Evolutionary conservation across 2,113 vertebrate genomes (phyloP).

Genomic region (Riparia riparia): DNA sequence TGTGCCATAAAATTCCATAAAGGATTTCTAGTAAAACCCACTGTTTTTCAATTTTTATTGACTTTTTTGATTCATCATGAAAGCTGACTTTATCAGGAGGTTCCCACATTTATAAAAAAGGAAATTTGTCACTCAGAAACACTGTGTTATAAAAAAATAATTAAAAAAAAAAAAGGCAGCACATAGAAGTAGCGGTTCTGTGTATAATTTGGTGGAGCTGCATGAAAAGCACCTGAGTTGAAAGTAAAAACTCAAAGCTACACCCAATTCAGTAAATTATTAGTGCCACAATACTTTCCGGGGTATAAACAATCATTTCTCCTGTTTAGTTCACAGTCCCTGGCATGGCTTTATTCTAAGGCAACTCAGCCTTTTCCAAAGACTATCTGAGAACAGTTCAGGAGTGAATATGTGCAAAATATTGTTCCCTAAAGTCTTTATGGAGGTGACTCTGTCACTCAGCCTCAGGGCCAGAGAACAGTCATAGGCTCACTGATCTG

Average conservation of each 20-base stretch:
- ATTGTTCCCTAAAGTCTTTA: background rate
- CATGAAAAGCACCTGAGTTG: background rate
- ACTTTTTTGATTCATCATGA: background rate
- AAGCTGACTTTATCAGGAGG: background rate
- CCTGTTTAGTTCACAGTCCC: background rate
- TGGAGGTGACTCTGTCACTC: background rate
- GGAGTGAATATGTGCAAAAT: background rate
- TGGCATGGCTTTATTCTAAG: background rate
- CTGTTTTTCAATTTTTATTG: background rate
- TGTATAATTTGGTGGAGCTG: background rate
- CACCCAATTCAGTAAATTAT: background rate
- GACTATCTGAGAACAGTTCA: background rate
- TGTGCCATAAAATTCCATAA: background rate
- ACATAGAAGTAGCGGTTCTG: background rate
- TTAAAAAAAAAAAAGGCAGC: too few species aligned
- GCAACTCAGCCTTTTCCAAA: background rate
- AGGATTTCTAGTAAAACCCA: background rate
- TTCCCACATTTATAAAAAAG: background rate
- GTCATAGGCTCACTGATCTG: background rate
- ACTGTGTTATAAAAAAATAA: fast-evolving
- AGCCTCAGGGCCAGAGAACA: background rate
- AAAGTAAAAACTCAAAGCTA: background rate
- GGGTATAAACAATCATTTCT: background rate
- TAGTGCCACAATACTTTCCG: background rate
- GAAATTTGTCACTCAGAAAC: background rate